Conservation (phyloP, 2,797 vertebrate genomes). For the Australoheros facetus region DNA sequence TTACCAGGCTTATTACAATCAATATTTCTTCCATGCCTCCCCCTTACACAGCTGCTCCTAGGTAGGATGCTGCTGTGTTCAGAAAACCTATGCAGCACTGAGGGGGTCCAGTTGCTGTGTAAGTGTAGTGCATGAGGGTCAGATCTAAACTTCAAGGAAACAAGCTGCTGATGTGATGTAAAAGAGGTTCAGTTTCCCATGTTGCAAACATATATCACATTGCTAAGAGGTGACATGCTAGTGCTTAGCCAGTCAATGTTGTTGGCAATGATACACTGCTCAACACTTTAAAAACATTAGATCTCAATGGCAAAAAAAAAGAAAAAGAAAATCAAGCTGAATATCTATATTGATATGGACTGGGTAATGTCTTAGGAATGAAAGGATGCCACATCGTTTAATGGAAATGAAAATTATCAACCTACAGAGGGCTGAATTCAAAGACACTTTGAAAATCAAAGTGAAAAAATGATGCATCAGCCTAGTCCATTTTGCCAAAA, state of each 20-base stretch:
- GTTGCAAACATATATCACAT: slow-evolving; percentile 10
- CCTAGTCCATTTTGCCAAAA: too few relatives aligned
- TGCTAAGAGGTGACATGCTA: slow-evolving; percentile 16
- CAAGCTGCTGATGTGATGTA: slow-evolving; percentile 25
- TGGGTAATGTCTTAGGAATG: too few relatives aligned
- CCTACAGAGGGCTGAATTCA: too few relatives aligned
- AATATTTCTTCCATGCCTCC: slow-evolving; percentile 59
- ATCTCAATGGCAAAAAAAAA: too few relatives aligned
- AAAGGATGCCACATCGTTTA: too few relatives aligned
- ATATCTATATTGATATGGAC: too few relatives aligned
- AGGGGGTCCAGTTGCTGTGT: background rate
- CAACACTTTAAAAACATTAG: too few relatives aligned
- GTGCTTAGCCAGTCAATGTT: slow-evolving; percentile 18
- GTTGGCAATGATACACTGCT: background rate
- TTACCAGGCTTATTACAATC: slow-evolving; percentile 78
- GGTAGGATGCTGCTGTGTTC: slow-evolving; percentile 31
- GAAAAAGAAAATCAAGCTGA: too few relatives aligned
- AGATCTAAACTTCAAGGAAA: slow-evolving; percentile 1
- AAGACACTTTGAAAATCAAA: too few relatives aligned
- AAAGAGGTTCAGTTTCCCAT: slow-evolving; percentile 12
- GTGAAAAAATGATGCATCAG: too few relatives aligned
- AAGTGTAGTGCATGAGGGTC: background rate
- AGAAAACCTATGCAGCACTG: background rate
- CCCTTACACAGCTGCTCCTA: slow-evolving; percentile 39
- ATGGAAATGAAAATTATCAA: too few relatives aligned